Conservation (phyloP, 2,888 invertebrate genomes). For the Cerastoderma edule region DNA sequence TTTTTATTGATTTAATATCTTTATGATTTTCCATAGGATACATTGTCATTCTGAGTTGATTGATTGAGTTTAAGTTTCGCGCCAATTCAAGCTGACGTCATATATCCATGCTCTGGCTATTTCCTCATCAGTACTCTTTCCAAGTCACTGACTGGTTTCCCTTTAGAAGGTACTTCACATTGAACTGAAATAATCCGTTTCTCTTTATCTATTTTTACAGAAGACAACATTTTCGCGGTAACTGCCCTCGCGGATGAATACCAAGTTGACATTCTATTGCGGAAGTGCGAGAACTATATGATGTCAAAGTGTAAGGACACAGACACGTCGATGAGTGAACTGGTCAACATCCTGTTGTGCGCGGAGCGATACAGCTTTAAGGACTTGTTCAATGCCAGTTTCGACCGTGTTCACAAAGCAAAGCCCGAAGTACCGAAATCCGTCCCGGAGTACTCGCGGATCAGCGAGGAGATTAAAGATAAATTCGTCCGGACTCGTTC, state of each 20-base stretch:
- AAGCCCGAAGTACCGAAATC: slow-evolving; percentile 41
- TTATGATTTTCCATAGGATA: too few relatives aligned
- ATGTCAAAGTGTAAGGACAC: slow-evolving; percentile 51
- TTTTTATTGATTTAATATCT: too few relatives aligned
- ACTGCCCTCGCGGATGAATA: slow-evolving; percentile 62
- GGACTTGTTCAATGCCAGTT: slow-evolving; percentile 49
- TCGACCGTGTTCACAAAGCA: slow-evolving; percentile 53
- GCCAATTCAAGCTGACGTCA: too few relatives aligned
- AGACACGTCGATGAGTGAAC: slow-evolving; percentile 39
- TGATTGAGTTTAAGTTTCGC: too few relatives aligned
- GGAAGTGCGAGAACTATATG: slow-evolving; percentile 59
- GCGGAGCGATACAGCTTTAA: slow-evolving; percentile 56
- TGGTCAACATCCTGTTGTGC: slow-evolving; percentile 55
- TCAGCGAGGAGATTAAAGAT: slow-evolving; percentile 48
- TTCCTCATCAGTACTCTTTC: too few relatives aligned
- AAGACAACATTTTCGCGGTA: slow-evolving; percentile 58
- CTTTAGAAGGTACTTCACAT: too few relatives aligned
- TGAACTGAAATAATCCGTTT: too few relatives aligned
- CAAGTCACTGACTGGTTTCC: too few relatives aligned
- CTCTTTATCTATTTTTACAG: slow-evolving; percentile 36
- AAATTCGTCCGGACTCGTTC: slow-evolving; percentile 42
- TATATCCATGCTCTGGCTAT: too few relatives aligned
- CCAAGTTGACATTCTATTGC: slow-evolving; percentile 55
- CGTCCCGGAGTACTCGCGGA: slow-evolving; percentile 43
- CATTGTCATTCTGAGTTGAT: too few relatives aligned